phyloP scores from a whole-genome alignment of 2,888 invertebrate genomes.

The Proisotoma minuta region DNA sequence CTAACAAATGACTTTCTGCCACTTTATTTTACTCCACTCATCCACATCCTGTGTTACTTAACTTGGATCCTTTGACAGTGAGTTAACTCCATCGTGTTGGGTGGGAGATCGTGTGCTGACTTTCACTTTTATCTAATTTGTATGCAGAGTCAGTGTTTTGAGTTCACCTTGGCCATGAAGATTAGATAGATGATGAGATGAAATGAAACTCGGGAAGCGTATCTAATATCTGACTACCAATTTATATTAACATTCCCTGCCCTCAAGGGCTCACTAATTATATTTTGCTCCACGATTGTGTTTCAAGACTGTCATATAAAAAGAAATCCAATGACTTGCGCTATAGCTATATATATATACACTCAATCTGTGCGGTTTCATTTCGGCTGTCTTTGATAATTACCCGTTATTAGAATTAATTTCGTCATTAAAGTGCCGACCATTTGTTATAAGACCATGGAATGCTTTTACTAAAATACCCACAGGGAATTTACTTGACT shows the following conservation, averaged over 20 bases:
- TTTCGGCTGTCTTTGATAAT: neutral
- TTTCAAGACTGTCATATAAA: too few relatives aligned
- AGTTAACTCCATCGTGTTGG: neutral
- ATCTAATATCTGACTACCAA: neutral
- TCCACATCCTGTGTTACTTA: neutral
- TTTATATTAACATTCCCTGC: conserved; percentile 4
- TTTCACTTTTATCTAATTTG: conserved; percentile 10
- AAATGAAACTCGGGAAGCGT: neutral
- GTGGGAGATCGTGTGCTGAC: conserved; percentile 2
- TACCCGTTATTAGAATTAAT: conserved; percentile 4
- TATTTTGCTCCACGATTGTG: neutral
- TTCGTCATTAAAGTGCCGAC: neutral
- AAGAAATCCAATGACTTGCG: too few relatives aligned
- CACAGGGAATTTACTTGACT: neutral
- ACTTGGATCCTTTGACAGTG: neutral
- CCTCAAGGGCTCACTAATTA: neutral
- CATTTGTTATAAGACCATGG: neutral
- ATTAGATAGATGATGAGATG: conserved; percentile 13
- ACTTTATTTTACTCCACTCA: neutral
- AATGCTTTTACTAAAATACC: neutral
- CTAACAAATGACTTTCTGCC: neutral
- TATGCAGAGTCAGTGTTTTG: conserved; percentile 7
- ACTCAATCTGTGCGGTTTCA: too few relatives aligned
- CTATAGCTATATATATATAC: too few relatives aligned
- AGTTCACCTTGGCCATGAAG: conserved; percentile 11